These are phyloP conservation scores for Zhuqinia jingwanae DNA, from an alignment of 2,888 invertebrate species.

Conservation along the genomic window DNA sequence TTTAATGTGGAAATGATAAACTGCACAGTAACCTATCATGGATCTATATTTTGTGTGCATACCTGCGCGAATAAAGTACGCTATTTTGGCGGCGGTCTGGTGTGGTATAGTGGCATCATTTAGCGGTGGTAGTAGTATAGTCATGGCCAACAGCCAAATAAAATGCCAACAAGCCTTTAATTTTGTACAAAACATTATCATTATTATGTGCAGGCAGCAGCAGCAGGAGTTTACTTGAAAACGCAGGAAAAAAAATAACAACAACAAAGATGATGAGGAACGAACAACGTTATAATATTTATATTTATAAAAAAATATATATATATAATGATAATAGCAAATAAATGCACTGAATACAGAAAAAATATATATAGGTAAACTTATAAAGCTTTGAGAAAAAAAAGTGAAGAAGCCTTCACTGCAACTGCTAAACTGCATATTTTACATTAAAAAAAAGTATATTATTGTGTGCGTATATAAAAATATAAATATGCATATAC, in stretches of 20 bases:
- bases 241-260: neutral
- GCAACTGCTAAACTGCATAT: no score
- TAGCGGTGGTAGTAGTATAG: conserved; percentile 69
- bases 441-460: no score
- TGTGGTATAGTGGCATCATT: conserved; percentile 69
- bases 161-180: conserved; percentile 67
- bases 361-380: no score
- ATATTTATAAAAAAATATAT: conserved; percentile 14
- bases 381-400: no score
- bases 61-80: neutral
- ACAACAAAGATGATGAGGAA: neutral
- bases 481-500: no score
- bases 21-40: conserved; percentile 38
- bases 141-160: conserved; percentile 69
- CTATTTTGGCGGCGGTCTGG: conserved; percentile 50
- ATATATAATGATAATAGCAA: no score
- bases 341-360: no score
- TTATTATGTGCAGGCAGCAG: conserved; percentile 58
- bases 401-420: no score
- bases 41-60: neutral
- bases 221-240: conserved; percentile 44
- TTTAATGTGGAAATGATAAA: conserved; percentile 24
- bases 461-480: no score
- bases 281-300: conserved; percentile 26
- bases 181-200: conserved; percentile 57